These are phyloP conservation scores for Ammodytes dubius DNA, from an alignment of 2,113 vertebrate genomes.

Conservation along the genomic window DNA sequence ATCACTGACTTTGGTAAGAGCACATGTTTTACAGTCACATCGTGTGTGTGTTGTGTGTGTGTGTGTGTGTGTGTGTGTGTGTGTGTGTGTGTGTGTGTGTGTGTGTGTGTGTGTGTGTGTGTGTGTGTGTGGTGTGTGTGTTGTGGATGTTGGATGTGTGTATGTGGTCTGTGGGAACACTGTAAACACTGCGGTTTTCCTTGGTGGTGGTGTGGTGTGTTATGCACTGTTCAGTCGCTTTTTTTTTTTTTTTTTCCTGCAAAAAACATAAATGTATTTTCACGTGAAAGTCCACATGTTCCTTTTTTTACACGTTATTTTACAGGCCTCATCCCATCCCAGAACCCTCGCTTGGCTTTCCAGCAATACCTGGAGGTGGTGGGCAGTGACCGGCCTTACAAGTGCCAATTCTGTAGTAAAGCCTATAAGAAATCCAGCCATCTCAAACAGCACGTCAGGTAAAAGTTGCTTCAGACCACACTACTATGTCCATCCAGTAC, in stretches of 20 bases:
- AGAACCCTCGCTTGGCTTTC: constrained; percentile 91
- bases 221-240: not conserved
- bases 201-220: not conserved
- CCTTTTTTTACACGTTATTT: constrained; percentile 9
- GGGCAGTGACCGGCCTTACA: constrained; percentile 95
- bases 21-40: not conserved
- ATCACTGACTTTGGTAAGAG: constrained; percentile 96
- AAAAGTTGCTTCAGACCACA: constrained; percentile 41
- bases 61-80: not conserved
- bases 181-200: not conserved
- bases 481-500: not conserved
- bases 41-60: not conserved
- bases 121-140: not conserved
- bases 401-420: constrained; percentile 95
- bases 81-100: too few relatives aligned
- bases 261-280: not conserved
- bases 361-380: constrained; percentile 93
- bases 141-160: too few relatives aligned
- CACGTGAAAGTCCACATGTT: not conserved
- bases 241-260: not conserved
- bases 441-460: constrained; percentile 98
- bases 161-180: not conserved
- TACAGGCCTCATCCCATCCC: constrained; percentile 93
- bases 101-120: too few relatives aligned
- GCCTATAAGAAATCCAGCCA: constrained; percentile 99